Evolutionary conservation across 2,113 vertebrate genomes (phyloP), one percentile per base, ranked within the genome.

Genomic region (Tringa solitaria): DNA sequence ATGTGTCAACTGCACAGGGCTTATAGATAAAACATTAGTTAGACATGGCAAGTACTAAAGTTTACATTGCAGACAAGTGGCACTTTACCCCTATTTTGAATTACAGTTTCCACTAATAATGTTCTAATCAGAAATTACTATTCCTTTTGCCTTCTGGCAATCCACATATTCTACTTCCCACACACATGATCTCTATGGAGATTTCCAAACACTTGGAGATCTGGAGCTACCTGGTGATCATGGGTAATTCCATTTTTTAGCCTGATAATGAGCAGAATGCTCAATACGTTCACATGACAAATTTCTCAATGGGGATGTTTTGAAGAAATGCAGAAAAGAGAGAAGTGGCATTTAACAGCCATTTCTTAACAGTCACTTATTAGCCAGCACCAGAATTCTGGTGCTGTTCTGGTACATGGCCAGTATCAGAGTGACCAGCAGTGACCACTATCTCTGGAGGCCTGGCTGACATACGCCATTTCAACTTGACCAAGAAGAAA

Each of bases 1-100:
- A n/a, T 3, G 0, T 3, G 9, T 19, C 2, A 4, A 19, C 4
- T 21, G 39, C 53, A 35, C 37, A 30, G 70, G 41, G 41, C 53
- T 94, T 35, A 57, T 0, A 70, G 64, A 59, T 22, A 32, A 41
- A 82, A 45, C 11, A 22, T 39, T 3, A 45, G 6, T 59, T n/a
- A 41, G 3, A 65, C 26, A 32, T 1, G 19, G 19, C 20, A 41
- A 33, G 24, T 59, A 19, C 56, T 28, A 0, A 37, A 13, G n/a
- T 16, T 68, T 32, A 46, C 43, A 50, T 14, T 21, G 23, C 27
- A 27, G 68, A 45, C 35, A 51, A 59, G 45, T 21, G 35, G 26
- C 18, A n/a, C 45, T 32, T 33, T 9, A 14, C 30, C 17, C 39
- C 26, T 37, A 2, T 17, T 80, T 17, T 41, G 43, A 64, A 19